Evolutionary conservation across 2,888 invertebrate genomes (phyloP).

Genomic region (Amiota mariae): DNA sequence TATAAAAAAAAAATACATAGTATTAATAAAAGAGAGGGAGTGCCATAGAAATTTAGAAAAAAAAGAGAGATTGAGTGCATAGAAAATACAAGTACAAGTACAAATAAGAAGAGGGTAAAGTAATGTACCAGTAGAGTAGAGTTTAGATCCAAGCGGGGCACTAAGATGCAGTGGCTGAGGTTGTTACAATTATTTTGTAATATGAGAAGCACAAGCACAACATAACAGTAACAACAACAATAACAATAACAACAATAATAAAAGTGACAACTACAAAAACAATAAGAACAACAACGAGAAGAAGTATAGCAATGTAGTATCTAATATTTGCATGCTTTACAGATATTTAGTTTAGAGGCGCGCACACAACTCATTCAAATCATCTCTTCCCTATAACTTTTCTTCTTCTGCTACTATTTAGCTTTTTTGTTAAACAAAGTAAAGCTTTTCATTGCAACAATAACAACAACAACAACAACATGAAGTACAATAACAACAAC

Average conservation of each 20-base stretch:
- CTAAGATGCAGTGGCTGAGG: slow-evolving; percentile 55
- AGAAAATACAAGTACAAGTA: too few species aligned
- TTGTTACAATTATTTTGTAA: slow-evolving; percentile 67
- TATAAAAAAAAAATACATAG: slow-evolving; percentile 44
- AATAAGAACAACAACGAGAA: neutral
- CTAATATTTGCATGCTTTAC: slow-evolving; percentile 12
- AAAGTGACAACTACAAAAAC: slow-evolving; percentile 1
- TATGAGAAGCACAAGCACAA: slow-evolving; percentile 46
- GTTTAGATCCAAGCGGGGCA: neutral
- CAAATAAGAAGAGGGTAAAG: too few species aligned
- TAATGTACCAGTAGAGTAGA: too few species aligned
- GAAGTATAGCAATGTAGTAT: neutral
- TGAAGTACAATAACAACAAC: too few species aligned
- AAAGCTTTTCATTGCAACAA: slow-evolving; percentile 26
- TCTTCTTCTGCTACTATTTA: slow-evolving; percentile 25
- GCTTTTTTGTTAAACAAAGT: slow-evolving; percentile 4
- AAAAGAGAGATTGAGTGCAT: too few species aligned
- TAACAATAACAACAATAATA: neutral
- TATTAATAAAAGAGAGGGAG: too few species aligned
- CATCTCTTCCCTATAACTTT: neutral
- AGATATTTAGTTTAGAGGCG: slow-evolving; percentile 33
- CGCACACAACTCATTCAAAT: slow-evolving; percentile 43
- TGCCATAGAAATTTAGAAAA: too few species aligned
- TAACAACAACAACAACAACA: neutral
- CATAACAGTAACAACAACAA: slow-evolving; percentile 13